Conservation (phyloP, 2,888 invertebrate genomes). For the Spisula subtruncata region DNA sequence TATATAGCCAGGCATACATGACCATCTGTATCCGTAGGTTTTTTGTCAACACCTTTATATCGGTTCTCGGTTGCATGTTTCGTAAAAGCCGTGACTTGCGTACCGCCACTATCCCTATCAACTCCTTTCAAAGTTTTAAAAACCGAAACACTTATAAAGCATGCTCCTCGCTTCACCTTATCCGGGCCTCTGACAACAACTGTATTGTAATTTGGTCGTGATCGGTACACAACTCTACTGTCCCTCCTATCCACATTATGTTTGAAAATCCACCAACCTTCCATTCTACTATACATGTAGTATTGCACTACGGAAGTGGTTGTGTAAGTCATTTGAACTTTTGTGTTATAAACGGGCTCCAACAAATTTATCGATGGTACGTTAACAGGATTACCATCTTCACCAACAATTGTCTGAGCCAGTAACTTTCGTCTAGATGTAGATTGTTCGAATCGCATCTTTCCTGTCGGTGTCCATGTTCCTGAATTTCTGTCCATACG, state of each 20-base stretch:
- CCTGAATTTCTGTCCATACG: constrained; percentile 57
- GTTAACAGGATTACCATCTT: not conserved
- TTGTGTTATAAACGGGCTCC: constrained; percentile 37
- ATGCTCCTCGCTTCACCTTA: constrained; percentile 38
- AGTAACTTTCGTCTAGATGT: constrained; percentile 13
- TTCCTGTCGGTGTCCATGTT: constrained; percentile 38
- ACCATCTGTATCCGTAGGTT: constrained; percentile 25
- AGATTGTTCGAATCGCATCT: constrained; percentile 16
- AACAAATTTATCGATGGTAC: constrained; percentile 37
- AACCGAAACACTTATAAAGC: constrained; percentile 55
- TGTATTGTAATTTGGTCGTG: constrained; percentile 28
- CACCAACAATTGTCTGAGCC: not conserved
- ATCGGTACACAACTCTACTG: not conserved
- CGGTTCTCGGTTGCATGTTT: constrained; percentile 37
- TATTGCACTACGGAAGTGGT: constrained; percentile 31
- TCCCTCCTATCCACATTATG: not conserved
- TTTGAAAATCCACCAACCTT: no score
- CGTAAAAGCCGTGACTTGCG: constrained; percentile 36
- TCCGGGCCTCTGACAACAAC: not conserved
- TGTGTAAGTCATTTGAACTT: constrained; percentile 25
- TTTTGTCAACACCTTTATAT: constrained; percentile 40
- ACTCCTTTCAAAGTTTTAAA: constrained; percentile 39
- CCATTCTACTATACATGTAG: not conserved
- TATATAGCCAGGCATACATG: constrained; percentile 51
- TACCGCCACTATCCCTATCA: not conserved